Conservation (phyloP, 1,140 invertebrate species). For the Lineus longissimus region DNA sequence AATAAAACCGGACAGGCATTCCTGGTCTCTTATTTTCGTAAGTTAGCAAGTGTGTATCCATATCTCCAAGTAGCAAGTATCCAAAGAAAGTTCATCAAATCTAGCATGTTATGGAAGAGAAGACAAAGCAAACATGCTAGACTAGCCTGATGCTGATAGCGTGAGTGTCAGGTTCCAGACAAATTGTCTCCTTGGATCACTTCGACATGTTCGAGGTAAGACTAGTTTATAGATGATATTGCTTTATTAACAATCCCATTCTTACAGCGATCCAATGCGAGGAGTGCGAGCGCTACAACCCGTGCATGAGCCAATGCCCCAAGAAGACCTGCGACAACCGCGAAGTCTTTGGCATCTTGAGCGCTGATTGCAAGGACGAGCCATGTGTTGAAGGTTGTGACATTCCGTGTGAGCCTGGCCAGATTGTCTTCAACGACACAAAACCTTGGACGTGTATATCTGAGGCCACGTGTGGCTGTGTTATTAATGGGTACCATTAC, state of each 20-base stretch:
- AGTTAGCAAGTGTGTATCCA: constrained; percentile 26
- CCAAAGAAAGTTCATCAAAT: too few species aligned
- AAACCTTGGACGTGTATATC: constrained; percentile 69
- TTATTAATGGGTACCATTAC: constrained; percentile 63
- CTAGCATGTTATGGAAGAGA: too few species aligned
- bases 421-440: constrained; percentile 69
- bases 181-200: too few species aligned
- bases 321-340: constrained; percentile 78
- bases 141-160: too few species aligned
- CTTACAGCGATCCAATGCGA: constrained; percentile 80
- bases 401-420: constrained; percentile 67
- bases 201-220: neutral
- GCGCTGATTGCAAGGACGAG: constrained; percentile 66
- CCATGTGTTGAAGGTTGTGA: constrained; percentile 61
- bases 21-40: neutral
- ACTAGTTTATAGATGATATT: neutral
- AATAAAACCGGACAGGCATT: neutral
- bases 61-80: neutral
- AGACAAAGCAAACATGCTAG: too few species aligned
- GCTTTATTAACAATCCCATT: constrained; percentile 20
- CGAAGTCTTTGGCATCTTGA: constrained; percentile 57
- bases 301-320: constrained; percentile 77
- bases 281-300: constrained; percentile 72
- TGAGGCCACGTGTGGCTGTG: constrained; percentile 66
- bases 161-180: too few species aligned